These are phyloP conservation scores for Brevimyrus niger DNA, from an alignment of 2,113 vertebrate species.

Conservation along the genomic window DNA sequence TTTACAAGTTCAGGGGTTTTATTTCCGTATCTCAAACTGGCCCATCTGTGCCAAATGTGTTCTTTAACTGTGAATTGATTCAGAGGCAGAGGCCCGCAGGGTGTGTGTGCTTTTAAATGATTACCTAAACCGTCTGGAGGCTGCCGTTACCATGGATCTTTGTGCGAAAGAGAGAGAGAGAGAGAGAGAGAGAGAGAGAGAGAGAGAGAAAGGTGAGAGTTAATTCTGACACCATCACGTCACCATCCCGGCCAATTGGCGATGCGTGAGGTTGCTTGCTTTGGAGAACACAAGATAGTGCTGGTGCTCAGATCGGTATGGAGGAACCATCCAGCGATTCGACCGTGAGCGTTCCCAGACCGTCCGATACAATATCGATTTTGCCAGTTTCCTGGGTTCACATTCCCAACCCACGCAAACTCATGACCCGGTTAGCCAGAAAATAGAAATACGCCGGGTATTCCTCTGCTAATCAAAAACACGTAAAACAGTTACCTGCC, in stretches of 20 bases:
- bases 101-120: slow-evolving; percentile 29
- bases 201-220: background rate
- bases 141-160: slow-evolving; percentile 30
- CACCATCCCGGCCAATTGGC: slow-evolving; percentile 16
- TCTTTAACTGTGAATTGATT: slow-evolving; percentile 30
- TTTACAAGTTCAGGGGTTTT: slow-evolving; percentile 19
- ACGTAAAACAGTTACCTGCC: slow-evolving; percentile 33
- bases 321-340: slow-evolving; percentile 27
- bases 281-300: slow-evolving; percentile 30
- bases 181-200: background rate
- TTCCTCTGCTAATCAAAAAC: slow-evolving; percentile 61
- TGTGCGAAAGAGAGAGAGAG: background rate
- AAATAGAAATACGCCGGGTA: slow-evolving; percentile 59
- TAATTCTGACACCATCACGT: slow-evolving; percentile 19
- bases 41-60: slow-evolving; percentile 29
- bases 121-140: slow-evolving; percentile 21
- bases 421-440: slow-evolving; percentile 51
- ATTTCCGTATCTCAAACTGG: slow-evolving; percentile 31
- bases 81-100: slow-evolving; percentile 20
- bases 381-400: slow-evolving; percentile 41
- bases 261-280: slow-evolving; percentile 39
- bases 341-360: slow-evolving; percentile 27
- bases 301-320: slow-evolving; percentile 21
- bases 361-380: slow-evolving; percentile 39
- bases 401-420: slow-evolving; percentile 40